Evolutionary conservation across 2,797 vertebrate species (phyloP), one percentile per base, ranked within the genome.

Genomic region (Florisuga fusca): DNA sequence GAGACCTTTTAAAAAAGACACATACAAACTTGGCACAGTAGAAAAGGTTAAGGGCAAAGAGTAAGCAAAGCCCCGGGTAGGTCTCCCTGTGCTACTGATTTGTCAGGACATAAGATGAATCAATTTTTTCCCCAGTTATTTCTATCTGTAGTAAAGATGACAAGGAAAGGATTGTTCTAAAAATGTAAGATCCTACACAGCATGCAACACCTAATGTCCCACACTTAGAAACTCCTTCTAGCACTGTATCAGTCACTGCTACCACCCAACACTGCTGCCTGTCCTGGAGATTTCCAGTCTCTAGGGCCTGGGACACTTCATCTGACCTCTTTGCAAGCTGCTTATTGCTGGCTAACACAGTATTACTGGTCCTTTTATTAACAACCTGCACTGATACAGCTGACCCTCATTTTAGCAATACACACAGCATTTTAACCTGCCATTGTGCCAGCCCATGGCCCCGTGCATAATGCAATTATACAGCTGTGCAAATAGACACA

Each of bases 401-500:
- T 87, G 88, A 93, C 88, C 86, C 76, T 72, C 33, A 23, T 88
- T 93, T 87, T 71, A 90, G 79, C 89, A 94, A 87, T 67, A 84
- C 75, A 63, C 53, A 69, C 84, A 87, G 76, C 19, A 22, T 72
- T 94, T 92, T 84, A 95, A 90, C 92, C 74, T 92, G 89, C 90
- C 83, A 84, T 93, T 93, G 89, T 96, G 74, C 77, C 85, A 82
- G 92, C 87, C 64, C 95, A 86, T 67, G 87, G 74, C 92, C 86
- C 89, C 34, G 2, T 81, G 74, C 31, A 48, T 96, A 95, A 97
- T 41, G 53, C 34, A 95, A 93, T 96, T 92, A 93, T 93, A 69
- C 76, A 94, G 90, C 90, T 96, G 96, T 84, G 84, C 94, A 92
- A 94, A 94, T 77, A 68, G 91, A 91, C 88, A 92, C 26, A 33